phyloP scores from a whole-genome alignment of 2,888 invertebrate species.

The Drosophila kokeensis region DNA sequence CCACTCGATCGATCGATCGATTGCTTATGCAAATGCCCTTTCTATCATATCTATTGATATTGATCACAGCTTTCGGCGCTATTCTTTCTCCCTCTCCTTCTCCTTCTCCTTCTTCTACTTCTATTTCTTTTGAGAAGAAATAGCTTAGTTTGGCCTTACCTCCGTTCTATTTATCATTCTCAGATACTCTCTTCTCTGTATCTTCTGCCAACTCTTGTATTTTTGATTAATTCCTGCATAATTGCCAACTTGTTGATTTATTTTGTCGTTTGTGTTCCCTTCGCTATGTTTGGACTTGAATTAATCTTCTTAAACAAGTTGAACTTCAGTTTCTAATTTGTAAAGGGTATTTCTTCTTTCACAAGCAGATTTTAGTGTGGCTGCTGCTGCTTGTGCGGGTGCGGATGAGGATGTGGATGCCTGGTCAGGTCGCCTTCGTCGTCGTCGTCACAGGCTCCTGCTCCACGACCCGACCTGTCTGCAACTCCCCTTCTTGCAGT shows the following conservation, averaged over 20 bases:
- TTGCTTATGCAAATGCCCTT: slow-evolving; percentile 40
- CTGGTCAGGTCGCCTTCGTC: slow-evolving; percentile 54
- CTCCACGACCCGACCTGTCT: slow-evolving; percentile 43
- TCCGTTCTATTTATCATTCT: neutral
- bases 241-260: neutral
- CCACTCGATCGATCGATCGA: slow-evolving; percentile 2
- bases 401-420: slow-evolving; percentile 44
- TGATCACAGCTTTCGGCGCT: neutral
- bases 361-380: neutral
- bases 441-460: slow-evolving; percentile 21
- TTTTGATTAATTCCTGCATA: neutral
- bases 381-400: slow-evolving; percentile 47
- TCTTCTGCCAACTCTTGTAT: neutral
- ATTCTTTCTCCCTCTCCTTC: neutral
- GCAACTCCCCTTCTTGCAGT: neutral
- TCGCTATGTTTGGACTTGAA: neutral
- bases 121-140: neutral
- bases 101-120: too few species aligned
- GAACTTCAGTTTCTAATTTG: neutral
- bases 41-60: slow-evolving; percentile 2
- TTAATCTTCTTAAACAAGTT: neutral
- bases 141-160: neutral
- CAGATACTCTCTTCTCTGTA: neutral
- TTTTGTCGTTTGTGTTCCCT: neutral
- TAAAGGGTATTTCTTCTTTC: slow-evolving; percentile 33